phyloP scores from a whole-genome alignment of 1,140 invertebrate genomes.

The Dendroctonus ponderosae region DNA sequence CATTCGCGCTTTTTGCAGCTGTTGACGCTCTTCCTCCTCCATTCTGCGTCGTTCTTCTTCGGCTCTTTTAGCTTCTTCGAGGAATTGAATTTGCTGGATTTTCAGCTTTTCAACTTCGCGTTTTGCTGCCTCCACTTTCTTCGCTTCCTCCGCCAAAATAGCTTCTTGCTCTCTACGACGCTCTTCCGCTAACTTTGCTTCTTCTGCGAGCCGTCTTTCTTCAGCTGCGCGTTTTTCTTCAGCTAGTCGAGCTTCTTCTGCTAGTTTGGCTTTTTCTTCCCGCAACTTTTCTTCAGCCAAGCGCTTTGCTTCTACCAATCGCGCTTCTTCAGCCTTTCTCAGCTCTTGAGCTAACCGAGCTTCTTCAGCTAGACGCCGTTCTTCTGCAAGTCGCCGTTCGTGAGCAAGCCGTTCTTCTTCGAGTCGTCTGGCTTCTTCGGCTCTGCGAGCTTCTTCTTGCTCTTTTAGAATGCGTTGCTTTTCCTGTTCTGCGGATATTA shows the following conservation, averaged over 20 bases:
- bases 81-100: slow-evolving; percentile 18
- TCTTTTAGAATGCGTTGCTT: slow-evolving; percentile 46
- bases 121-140: slow-evolving; percentile 42
- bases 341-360: slow-evolving; percentile 49
- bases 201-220: slow-evolving; percentile 53
- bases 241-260: slow-evolving; percentile 32
- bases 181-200: slow-evolving; percentile 43
- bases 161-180: slow-evolving; percentile 26
- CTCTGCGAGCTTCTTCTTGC: slow-evolving; percentile 40
- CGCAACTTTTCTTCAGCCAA: slow-evolving; percentile 50
- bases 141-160: slow-evolving; percentile 48
- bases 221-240: slow-evolving; percentile 44
- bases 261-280: slow-evolving; percentile 50
- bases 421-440: slow-evolving; percentile 35
- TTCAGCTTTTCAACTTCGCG: slow-evolving; percentile 31
- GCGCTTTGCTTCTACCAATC: slow-evolving; percentile 48
- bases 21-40: slow-evolving; percentile 44
- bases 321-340: slow-evolving; percentile 53
- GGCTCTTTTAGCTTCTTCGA: slow-evolving; percentile 31
- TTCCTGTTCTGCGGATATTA: slow-evolving; percentile 55
- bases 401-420: slow-evolving; percentile 38
- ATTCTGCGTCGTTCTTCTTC: slow-evolving; percentile 38
- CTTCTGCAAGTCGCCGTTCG: slow-evolving; percentile 48
- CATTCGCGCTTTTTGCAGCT: slow-evolving; percentile 30
- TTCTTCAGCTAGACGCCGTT: slow-evolving; percentile 41